Percentiles rank a stretch among this genome's conserved stretches.
phyloP scores from a whole-genome alignment of 2,888 invertebrate species.

The Acronicta leporina region DNA sequence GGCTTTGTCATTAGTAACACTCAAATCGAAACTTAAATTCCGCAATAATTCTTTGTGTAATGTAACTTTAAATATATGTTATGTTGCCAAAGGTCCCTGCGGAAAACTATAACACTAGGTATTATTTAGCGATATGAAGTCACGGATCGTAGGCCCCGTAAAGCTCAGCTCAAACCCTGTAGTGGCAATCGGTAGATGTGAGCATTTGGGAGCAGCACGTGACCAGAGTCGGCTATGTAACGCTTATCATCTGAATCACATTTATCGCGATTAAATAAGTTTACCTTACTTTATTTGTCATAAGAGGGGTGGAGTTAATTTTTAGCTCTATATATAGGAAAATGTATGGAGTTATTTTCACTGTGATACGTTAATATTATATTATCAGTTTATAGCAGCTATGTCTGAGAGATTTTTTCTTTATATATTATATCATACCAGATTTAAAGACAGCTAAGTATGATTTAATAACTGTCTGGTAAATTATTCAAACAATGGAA shows the following conservation, averaged over 20 bases:
- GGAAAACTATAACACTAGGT: constrained; percentile 40
- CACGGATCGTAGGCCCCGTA: constrained; percentile 64
- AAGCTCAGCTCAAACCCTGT: constrained; percentile 64
- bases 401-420: too few species aligned
- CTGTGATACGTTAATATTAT: too few species aligned
- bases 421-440: too few species aligned
- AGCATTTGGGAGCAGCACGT: constrained; percentile 61
- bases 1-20: constrained; percentile 38
- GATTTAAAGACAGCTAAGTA: too few species aligned
- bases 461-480: too few species aligned
- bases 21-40: constrained; percentile 30
- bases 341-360: too few species aligned
- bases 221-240: constrained; percentile 55
- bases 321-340: too few species aligned
- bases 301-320: background rate
- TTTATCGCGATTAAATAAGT: constrained; percentile 50
- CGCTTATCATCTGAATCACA: constrained; percentile 48
- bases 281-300: constrained; percentile 8
- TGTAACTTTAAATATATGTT: constrained; percentile 53
- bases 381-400: too few species aligned
- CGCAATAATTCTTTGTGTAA: constrained; percentile 34
- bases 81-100: constrained; percentile 14
- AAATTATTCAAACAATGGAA: too few species aligned
- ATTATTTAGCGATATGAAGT: constrained; percentile 58
- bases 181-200: constrained; percentile 70